Percentiles rank a stretch among this genome's conserved stretches.
phyloP scores from a whole-genome alignment of 2,113 vertebrate species.

The Bubalus kerabau region DNA sequence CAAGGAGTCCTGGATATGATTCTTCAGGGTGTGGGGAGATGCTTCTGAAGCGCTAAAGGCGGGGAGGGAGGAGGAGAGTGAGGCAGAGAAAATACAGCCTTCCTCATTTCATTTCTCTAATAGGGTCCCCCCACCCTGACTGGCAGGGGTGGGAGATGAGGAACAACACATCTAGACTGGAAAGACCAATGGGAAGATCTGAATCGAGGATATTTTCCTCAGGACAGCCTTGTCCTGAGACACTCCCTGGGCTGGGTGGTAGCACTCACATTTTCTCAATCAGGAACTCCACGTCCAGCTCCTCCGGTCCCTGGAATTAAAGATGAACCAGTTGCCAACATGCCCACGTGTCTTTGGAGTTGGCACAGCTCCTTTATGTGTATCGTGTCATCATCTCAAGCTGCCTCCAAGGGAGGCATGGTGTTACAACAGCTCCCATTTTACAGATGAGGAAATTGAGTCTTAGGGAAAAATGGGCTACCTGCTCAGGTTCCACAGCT shows the following conservation, averaged over 20 bases:
- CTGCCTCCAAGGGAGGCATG: neutral
- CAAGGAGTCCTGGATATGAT: neutral
- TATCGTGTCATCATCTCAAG: neutral
- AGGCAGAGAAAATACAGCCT: neutral
- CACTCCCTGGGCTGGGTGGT: neutral
- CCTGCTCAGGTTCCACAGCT: neutral
- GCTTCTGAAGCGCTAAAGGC: neutral
- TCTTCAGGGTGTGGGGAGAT: neutral
- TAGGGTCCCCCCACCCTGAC: neutral
- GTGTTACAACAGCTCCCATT: neutral
- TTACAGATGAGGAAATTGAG: neutral
- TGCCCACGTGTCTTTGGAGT: neutral
- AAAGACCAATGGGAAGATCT: neutral
- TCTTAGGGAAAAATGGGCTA: neutral
- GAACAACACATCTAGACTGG: neutral
- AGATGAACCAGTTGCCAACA: neutral
- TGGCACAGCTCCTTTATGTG: neutral
- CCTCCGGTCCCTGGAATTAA: constrained; percentile 73
- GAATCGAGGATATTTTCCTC: neutral
- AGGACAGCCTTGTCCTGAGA: neutral
- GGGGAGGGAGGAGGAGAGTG: neutral
- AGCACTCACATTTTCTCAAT: constrained; percentile 77
- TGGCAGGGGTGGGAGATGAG: neutral
- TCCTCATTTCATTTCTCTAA: neutral
- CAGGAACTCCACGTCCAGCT: constrained; percentile 80